Base-by-base conservation (phyloP, 1,140 invertebrate genomes). In the Eupristina koningsbergeri region DNA sequence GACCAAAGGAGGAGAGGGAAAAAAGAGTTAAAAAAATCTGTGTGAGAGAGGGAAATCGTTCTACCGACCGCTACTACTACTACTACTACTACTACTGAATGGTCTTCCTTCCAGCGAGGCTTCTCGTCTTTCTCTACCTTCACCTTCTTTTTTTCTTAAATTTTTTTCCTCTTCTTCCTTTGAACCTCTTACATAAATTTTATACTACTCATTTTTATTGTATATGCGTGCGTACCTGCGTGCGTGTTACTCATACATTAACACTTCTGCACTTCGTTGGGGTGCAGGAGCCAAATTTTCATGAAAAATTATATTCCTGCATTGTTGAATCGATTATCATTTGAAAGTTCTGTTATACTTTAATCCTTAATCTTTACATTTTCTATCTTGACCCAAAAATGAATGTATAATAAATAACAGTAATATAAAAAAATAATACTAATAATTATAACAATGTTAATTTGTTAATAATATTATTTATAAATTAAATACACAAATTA, bases 51-150 rank as follows among this genome's bases (percentile, higher is more conserved):
- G 78, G 83, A 79, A 71, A 74, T 45, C 80, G 84, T 86, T 84
- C 88, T 88, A 88, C 87, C 82, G 85, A 83, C 69, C 81, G 73
- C 85, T 87, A 87, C 88, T 88, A 89, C 87, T 88, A 88, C 87
- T 86, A 83, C 69, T 82, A 69, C 85, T 87, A 87, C 88, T 88
- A 89, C 87, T 88, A 88, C 87, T 86, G 81, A 73, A 83, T 47
- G 50, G 78, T 63, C 69, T 69, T 80, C 61, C 53, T 80, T 80
- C 39, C 58, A 50, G 45, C 61, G 22, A 74, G 39, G 41, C 77
- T 80, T 58, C 41, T 45, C 41, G 41, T 45, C 41, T 45, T 64
- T 63, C 75, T 84, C 69, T 76, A 77, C 67, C 45, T 64, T 77
- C 80, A 86, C 80, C 34, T 63, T 58, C 45, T 82, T 45, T 13